phyloP scores from a whole-genome alignment of 2,113 vertebrate genomes.

The Lontra canadensis region DNA sequence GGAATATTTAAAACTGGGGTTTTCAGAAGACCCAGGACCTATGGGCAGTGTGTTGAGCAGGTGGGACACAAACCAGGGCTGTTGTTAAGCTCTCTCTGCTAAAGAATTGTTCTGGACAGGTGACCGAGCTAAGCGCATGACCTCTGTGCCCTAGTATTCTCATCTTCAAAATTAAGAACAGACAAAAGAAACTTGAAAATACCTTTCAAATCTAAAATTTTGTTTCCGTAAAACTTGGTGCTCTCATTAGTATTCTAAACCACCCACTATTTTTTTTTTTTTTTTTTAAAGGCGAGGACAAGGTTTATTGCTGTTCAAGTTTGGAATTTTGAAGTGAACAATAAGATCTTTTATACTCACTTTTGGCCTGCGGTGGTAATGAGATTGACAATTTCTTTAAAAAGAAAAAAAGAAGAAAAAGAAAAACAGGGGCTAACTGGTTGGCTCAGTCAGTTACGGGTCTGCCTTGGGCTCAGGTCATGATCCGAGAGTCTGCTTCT shows the following conservation, averaged over 20 bases:
- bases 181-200: background rate
- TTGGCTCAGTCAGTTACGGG: too few relatives aligned
- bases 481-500: too few relatives aligned
- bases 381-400: background rate
- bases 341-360: background rate
- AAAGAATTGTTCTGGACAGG: background rate
- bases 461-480: too few relatives aligned
- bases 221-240: background rate
- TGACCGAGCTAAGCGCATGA: background rate
- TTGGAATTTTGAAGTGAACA: slow-evolving; percentile 27
- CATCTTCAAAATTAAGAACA: background rate
- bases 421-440: too few relatives aligned
- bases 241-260: background rate
- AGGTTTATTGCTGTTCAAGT: background rate
- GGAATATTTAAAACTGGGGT: background rate
- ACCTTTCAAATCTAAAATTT: background rate
- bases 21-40: background rate
- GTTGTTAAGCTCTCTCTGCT: background rate
- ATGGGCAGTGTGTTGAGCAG: background rate
- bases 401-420: too few relatives aligned
- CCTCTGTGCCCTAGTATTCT: background rate
- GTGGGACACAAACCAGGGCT: background rate
- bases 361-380: background rate
- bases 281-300: background rate
- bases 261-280: background rate